Evolutionary conservation across 2,888 invertebrate species (phyloP).

Genomic region (Bellardia bayeri): DNA sequence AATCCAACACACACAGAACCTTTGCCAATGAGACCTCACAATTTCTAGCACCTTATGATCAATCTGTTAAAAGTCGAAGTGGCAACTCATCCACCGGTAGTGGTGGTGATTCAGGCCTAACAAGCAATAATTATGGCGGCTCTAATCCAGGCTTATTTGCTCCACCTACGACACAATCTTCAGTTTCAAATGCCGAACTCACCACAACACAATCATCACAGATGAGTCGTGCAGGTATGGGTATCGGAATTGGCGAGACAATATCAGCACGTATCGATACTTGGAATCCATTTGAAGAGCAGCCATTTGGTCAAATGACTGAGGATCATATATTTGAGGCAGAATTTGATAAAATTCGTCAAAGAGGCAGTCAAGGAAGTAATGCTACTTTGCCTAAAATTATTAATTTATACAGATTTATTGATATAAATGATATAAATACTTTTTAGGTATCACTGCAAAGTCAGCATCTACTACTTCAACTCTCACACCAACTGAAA

Average conservation of each 20-base stretch:
- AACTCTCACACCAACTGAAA: slow-evolving; percentile 83
- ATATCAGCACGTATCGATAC: slow-evolving; percentile 85
- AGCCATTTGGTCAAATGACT: slow-evolving; percentile 89
- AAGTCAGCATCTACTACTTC: slow-evolving; percentile 83
- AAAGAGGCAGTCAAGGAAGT: slow-evolving; percentile 91
- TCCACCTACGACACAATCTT: slow-evolving; percentile 78
- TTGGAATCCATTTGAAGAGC: slow-evolving; percentile 94
- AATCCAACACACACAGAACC: slow-evolving; percentile 85
- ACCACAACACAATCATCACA: slow-evolving; percentile 76
- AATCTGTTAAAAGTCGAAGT: slow-evolving; percentile 86
- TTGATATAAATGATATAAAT: not conserved
- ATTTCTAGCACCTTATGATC: slow-evolving; percentile 90
- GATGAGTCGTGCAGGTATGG: slow-evolving; percentile 70
- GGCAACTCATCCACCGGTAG: slow-evolving; percentile 60
- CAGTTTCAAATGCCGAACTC: slow-evolving; percentile 82
- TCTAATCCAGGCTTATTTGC: slow-evolving; percentile 82
- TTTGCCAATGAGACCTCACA: slow-evolving; percentile 90
- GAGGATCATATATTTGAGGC: slow-evolving; percentile 93
- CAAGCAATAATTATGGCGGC: slow-evolving; percentile 74
- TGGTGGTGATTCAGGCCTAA: slow-evolving; percentile 55
- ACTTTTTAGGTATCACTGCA: slow-evolving; percentile 81
- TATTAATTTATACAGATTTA: no score
- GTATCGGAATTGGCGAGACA: slow-evolving; percentile 69
- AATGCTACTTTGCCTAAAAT: slow-evolving; percentile 80
- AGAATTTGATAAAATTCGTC: slow-evolving; percentile 92